Evolutionary conservation across 64 coral and sea anemone species (phyloP), one percentile per base, ranked within the genome.

Genomic region (Montipora sp.): DNA sequence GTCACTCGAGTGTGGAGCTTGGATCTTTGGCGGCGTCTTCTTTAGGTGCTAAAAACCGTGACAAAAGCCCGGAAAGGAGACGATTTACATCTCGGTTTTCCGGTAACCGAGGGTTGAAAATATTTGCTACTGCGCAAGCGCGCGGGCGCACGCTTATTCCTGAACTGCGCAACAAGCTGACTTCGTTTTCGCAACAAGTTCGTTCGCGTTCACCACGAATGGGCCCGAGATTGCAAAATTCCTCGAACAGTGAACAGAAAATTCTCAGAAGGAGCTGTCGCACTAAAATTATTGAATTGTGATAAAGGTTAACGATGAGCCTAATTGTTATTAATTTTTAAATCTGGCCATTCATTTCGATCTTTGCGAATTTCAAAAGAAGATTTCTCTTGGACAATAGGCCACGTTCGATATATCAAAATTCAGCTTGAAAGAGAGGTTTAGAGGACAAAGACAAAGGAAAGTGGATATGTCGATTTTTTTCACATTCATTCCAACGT

Each of bases 201-300:
- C 91, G 91, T 16, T 60, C 81, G 18, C 60, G 71, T 59, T 93
- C 91, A 6, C 91, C 91, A 20, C 91, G 91, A 5, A n/a, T 80
- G 74, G 82, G 84, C 72, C 90, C 27, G 43, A 84, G 59, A 16
- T 12, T 68, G 13, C 59, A 66, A 5, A 68, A 13, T 70, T 58
- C 66, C 61, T 16, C 59, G 5, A 84, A 48, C 61, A 48, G 43
- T 69, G 23, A 84, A 10, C 59, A 84, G 61, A 84, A 69, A 48
- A 24, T 48, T 16, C 23, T 47, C 3, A 83, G 73, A 74, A 75
- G 73, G 5, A 93, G 70, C 20, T 93, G 91, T 47, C 91, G 75
- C 15, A 93, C 91, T 78, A 87, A 69, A 79, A 93, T 93, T 67
- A 93, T 93, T 78, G 91, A 93, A 80, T 48, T 93, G 20, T 93